A percentile compares a stretch with the other conserved stretches of the same genome.
These are phyloP conservation scores for Cylloceria caligata DNA, from an alignment of 2,888 invertebrate genomes.

Conservation along the genomic window DNA sequence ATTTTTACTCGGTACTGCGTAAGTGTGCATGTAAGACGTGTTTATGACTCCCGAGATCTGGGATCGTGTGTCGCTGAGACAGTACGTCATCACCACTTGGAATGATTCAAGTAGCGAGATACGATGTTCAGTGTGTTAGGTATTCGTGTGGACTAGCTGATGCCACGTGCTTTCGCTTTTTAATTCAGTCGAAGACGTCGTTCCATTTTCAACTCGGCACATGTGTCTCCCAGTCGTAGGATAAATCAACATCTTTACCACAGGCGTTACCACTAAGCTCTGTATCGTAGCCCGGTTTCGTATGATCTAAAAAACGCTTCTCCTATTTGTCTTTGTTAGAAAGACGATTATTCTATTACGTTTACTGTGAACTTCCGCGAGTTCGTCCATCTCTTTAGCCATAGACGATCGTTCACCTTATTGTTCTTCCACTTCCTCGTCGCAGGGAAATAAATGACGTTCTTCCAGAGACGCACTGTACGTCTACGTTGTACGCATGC, in stretches of 20 bases:
- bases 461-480: conserved; percentile 34
- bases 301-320: conserved; percentile 2
- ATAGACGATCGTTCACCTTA: conserved; percentile 17
- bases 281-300: conserved; percentile 6
- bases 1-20: conserved; percentile 21
- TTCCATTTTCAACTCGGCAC: conserved; percentile 35
- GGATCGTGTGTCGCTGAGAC: conserved; percentile 27
- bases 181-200: conserved; percentile 38
- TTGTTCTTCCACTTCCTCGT: conserved; percentile 24
- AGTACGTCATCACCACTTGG: conserved; percentile 56
- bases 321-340: background rate
- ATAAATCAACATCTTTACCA: conserved; percentile 26
- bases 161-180: conserved; percentile 44
- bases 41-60: conserved; percentile 47
- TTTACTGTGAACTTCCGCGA: conserved; percentile 7
- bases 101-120: conserved; percentile 48
- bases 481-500: conserved; percentile 33
- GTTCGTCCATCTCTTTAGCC: background rate
- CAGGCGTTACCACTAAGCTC: conserved; percentile 10
- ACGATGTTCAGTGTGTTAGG: conserved; percentile 27
- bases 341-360: background rate
- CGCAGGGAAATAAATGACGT: conserved; percentile 45
- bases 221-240: conserved; percentile 34
- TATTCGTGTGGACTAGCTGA: conserved; percentile 17
- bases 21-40: conserved; percentile 38